Base-by-base conservation (phyloP, 1,140 invertebrate genomes). In the Eubasilissa regina region DNA sequence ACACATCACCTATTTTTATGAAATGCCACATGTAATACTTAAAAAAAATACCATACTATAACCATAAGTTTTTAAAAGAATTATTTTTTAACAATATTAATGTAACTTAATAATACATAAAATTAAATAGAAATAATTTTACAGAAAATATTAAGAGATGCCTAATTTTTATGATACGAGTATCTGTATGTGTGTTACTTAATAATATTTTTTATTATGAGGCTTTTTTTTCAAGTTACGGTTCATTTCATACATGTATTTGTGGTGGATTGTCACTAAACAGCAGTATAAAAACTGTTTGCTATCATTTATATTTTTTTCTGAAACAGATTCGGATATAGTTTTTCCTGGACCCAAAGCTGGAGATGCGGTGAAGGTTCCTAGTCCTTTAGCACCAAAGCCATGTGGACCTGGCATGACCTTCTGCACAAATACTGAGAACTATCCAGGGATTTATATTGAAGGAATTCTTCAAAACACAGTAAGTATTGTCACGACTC, bases 341-440 rank as follows among this genome's bases (percentile, higher is more conserved):
- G 44, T 55, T n/a, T 77, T 77, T 43, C 75, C 75, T 0, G 75
- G 75, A 8, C 75, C 75, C 8, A 76, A 44, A 25, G 44, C 75
- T 1, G 75, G 62, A 77, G 75, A 77, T 15, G 8, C 13, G 9
- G 1, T 64, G 4, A 45, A 43, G 15, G 11, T 44, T 45, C 11
- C n/a, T 43, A 43, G 10, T 0, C 11, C 15, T 25, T 10, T 13
- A 9, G 12, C 43, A 4, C 35, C 15, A 10, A 12, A 35, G 3
- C 45, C 47, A 3, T 77, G 75, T 15, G 62, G 47, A 66, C 35
- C 17, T 0, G 35, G 48, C 3, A 21, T 6, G 25, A 77, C 75
- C 12, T 77, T 51, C 48, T 77, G 75, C 48, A 60, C 48, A 43
- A 15, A 11, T 13, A n/a, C 60, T 9, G 60, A 51, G n/a, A 43